phyloP scores from a whole-genome alignment of 2,113 vertebrate genomes.

The Sebastes schlegelii region DNA sequence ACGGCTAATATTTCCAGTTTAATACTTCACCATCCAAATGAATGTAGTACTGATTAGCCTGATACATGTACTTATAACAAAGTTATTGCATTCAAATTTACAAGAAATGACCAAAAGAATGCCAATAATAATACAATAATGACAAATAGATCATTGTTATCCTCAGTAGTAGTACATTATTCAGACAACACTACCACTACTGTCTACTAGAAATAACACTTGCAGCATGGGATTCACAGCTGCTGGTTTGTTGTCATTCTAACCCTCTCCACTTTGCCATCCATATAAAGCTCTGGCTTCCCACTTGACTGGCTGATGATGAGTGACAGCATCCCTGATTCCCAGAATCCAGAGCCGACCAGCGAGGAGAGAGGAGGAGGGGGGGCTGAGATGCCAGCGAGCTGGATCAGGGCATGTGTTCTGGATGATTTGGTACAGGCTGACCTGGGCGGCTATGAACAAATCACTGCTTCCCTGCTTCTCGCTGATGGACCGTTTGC shows the following conservation, averaged over 20 bases:
- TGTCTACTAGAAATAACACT: constrained; percentile 44
- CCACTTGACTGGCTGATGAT: constrained; percentile 59
- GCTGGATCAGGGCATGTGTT: constrained; percentile 54
- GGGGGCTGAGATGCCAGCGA: constrained; percentile 55
- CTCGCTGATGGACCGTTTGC: constrained; percentile 50
- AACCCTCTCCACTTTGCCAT: constrained; percentile 41
- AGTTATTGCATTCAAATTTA: not conserved
- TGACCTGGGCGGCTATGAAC: constrained; percentile 33
- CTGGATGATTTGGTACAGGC: constrained; percentile 50
- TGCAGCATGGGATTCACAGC: constrained; percentile 35
- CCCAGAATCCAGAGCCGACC: constrained; percentile 57
- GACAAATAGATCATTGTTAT: not conserved
- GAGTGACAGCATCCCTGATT: constrained; percentile 68
- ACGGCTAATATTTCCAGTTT: not conserved
- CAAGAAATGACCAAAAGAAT: not conserved
- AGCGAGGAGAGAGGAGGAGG: constrained; percentile 31
- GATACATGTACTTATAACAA: no score
- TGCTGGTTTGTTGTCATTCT: constrained; percentile 24
- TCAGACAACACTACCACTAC: not conserved
- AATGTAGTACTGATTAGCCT: not conserved
- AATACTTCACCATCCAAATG: not conserved
- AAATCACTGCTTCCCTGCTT: constrained; percentile 46
- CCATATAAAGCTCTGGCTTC: constrained; percentile 61
- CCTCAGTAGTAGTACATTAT: not conserved
- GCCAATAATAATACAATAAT: not conserved